A percentile compares a stretch with the other conserved stretches of the same genome.
Evolutionary conservation across 2,113 vertebrate genomes (phyloP).

Genomic region (Megaptera novaeangliae): DNA sequence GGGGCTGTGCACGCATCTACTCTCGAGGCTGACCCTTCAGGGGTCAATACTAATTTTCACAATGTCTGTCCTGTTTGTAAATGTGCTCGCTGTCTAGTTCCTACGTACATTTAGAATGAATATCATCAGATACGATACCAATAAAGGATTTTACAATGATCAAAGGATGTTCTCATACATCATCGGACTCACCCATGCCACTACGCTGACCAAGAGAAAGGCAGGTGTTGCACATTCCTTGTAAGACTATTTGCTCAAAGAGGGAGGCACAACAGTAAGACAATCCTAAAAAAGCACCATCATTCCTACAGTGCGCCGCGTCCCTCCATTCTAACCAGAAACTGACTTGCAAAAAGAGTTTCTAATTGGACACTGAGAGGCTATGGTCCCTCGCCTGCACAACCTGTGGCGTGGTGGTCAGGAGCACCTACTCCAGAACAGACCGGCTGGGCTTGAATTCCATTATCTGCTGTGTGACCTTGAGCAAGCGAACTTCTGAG

Average conservation of each 20-base stretch:
- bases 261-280: not conserved
- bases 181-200: not conserved
- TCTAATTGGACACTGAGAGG: not conserved
- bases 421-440: not conserved
- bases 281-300: not conserved
- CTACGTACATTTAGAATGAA: not conserved
- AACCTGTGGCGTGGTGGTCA: accelerated
- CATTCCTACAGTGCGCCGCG: not conserved
- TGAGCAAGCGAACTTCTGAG: not conserved
- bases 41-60: not conserved
- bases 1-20: not conserved
- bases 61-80: not conserved
- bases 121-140: not conserved
- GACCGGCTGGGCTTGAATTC: not conserved
- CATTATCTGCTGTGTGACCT: not conserved
- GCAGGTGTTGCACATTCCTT: not conserved
- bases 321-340: not conserved
- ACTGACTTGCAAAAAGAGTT: not conserved
- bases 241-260: not conserved
- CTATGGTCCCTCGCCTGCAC: not conserved
- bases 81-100: not conserved
- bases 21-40: no score
- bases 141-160: not conserved
- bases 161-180: not conserved
- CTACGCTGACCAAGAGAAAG: not conserved